phyloP scores from a whole-genome alignment of 2,888 invertebrate species.

The Nemotelus nigrinus region DNA sequence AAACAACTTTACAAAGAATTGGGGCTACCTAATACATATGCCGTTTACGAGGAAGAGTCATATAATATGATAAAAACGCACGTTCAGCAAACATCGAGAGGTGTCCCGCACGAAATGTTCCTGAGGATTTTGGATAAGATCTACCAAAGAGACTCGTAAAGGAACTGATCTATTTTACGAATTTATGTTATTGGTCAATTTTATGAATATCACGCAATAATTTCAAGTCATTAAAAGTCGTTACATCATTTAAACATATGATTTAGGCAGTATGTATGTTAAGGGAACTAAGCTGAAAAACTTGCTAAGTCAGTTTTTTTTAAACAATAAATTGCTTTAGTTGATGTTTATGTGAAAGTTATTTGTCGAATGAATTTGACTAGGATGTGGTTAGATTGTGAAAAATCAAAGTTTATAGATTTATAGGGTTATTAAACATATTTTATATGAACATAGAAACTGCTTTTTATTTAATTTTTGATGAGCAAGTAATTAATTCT shows the following conservation, averaged over 20 bases:
- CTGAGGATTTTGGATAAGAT: conserved; percentile 84
- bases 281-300: too few relatives aligned
- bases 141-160: conserved; percentile 76
- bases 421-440: too few relatives aligned
- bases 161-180: neutral
- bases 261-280: too few relatives aligned
- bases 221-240: neutral
- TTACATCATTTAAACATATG: neutral
- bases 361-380: too few relatives aligned
- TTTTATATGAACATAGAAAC: too few relatives aligned
- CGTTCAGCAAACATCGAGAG: conserved; percentile 84
- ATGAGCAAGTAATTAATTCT: too few relatives aligned
- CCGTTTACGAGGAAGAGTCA: conserved; percentile 84
- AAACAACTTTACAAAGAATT: conserved; percentile 82
- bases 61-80: conserved; percentile 83
- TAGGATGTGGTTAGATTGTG: too few relatives aligned
- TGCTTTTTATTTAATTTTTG: too few relatives aligned
- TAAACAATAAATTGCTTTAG: too few relatives aligned
- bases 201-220: neutral
- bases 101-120: conserved; percentile 83
- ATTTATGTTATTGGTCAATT: neutral
- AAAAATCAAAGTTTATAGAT: too few relatives aligned
- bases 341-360: too few relatives aligned
- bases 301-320: too few relatives aligned
- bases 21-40: conserved; percentile 78